Percentiles rank a stretch among this genome's conserved stretches.
Evolutionary conservation across 2,888 invertebrate genomes (phyloP).

Genomic region (Leptinotarsa juncta): DNA sequence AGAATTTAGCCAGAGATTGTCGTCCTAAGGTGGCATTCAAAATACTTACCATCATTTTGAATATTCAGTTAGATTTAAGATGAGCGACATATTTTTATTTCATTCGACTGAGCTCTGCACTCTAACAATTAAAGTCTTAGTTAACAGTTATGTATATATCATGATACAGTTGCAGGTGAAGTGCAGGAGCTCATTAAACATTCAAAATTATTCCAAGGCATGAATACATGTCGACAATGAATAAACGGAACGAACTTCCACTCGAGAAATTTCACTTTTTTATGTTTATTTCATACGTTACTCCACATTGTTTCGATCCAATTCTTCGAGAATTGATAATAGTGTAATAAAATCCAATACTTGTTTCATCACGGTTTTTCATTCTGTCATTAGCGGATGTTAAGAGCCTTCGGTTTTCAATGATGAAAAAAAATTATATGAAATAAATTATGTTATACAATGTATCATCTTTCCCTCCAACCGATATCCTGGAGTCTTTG

Average conservation of each 20-base stretch:
- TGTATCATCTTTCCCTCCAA: too few relatives aligned
- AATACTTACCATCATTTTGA: not conserved
- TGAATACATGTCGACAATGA: not conserved
- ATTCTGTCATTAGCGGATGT: too few relatives aligned
- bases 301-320: too few relatives aligned
- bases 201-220: not conserved
- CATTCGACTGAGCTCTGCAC: not conserved
- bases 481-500: too few relatives aligned
- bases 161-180: not conserved
- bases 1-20: not conserved
- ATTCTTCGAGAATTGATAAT: too few relatives aligned
- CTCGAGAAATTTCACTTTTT: too few relatives aligned
- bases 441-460: too few relatives aligned
- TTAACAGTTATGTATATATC: not conserved
- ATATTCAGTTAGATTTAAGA: not conserved
- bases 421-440: too few relatives aligned
- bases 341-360: too few relatives aligned
- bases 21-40: not conserved
- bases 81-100: conserved; percentile 2
- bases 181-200: not conserved
- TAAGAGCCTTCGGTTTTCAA: too few relatives aligned
- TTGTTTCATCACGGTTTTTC: too few relatives aligned
- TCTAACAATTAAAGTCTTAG: conserved; percentile 14
- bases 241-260: not conserved
- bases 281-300: too few relatives aligned